Conservation (phyloP, 23 tunicate species). For the Clavelina lepadiformis region DNA sequence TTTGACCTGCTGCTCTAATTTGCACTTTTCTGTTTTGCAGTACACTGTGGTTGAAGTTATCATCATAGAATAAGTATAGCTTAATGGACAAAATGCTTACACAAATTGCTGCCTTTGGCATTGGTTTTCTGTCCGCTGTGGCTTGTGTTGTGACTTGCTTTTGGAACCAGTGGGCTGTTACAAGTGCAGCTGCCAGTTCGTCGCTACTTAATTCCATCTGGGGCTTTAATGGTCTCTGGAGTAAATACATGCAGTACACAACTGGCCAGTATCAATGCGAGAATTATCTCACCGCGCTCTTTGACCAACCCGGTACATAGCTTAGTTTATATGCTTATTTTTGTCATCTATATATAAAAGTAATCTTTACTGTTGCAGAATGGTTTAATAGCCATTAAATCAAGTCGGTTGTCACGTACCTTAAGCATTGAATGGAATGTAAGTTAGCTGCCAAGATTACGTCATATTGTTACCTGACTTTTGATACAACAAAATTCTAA, state of each 20-base stretch:
- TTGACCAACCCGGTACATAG: slow-evolving; percentile 19
- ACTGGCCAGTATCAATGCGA: slow-evolving; percentile 72
- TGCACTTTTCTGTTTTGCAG: too few relatives aligned
- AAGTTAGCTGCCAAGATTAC: too few relatives aligned
- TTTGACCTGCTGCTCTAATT: too few relatives aligned
- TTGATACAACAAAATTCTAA: too few relatives aligned
- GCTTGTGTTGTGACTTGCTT: slow-evolving; percentile 22
- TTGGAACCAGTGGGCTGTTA: slow-evolving; percentile 73
- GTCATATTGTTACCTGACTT: too few relatives aligned
- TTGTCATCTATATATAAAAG: too few relatives aligned
- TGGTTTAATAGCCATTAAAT: too few relatives aligned
- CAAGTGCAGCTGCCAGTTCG: slow-evolving; percentile 48
- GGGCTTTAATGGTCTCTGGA: slow-evolving; percentile 77
- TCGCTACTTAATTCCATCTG: slow-evolving; percentile 51
- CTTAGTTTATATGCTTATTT: too few relatives aligned
- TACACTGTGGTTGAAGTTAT: too few relatives aligned
- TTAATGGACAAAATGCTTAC: slow-evolving; percentile 12
- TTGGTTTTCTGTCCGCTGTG: slow-evolving; percentile 28
- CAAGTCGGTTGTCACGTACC: too few relatives aligned
- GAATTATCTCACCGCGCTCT: slow-evolving; percentile 13
- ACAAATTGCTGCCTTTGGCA: slow-evolving; percentile 40
- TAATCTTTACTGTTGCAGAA: too few relatives aligned
- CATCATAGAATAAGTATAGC: not conserved
- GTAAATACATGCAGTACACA: slow-evolving; percentile 48
- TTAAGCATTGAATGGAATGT: too few relatives aligned